These are phyloP conservation scores for Trichechus manatus DNA, from an alignment of 2,113 vertebrate species.

Conservation along the genomic window DNA sequence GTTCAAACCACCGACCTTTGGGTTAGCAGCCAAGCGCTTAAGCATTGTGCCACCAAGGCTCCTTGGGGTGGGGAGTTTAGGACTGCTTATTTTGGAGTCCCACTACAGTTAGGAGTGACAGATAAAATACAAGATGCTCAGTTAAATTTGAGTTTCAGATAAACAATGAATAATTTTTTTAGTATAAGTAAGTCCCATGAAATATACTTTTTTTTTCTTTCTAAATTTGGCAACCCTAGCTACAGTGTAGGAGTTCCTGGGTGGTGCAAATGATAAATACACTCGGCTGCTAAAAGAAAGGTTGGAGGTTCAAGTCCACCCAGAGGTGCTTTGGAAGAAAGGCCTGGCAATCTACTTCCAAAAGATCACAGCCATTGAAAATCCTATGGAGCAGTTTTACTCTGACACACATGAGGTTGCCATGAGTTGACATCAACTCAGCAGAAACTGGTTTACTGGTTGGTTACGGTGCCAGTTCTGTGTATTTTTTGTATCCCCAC, in stretches of 20 bases:
- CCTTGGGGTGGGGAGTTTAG: not conserved
- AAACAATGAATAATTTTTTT: not conserved
- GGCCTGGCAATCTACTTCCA: not conserved
- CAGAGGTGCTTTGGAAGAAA: not conserved
- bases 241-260: not conserved
- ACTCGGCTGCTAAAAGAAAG: not conserved
- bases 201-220: not conserved
- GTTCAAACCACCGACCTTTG: not conserved
- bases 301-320: not conserved
- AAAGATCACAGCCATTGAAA: not conserved
- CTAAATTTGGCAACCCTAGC: not conserved
- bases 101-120: not conserved
- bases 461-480: not conserved
- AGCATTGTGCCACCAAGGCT: not conserved
- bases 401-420: not conserved
- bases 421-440: no score
- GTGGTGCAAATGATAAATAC: not conserved
- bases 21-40: not conserved
- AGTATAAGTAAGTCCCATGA: not conserved
- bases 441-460: not conserved
- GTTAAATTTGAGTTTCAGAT: slow-evolving; percentile 50
- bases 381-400: not conserved
- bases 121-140: not conserved
- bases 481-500: not conserved
- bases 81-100: not conserved